phyloP scores from a whole-genome alignment of 2,113 vertebrate species.

The Mandrillus leucophaeus region DNA sequence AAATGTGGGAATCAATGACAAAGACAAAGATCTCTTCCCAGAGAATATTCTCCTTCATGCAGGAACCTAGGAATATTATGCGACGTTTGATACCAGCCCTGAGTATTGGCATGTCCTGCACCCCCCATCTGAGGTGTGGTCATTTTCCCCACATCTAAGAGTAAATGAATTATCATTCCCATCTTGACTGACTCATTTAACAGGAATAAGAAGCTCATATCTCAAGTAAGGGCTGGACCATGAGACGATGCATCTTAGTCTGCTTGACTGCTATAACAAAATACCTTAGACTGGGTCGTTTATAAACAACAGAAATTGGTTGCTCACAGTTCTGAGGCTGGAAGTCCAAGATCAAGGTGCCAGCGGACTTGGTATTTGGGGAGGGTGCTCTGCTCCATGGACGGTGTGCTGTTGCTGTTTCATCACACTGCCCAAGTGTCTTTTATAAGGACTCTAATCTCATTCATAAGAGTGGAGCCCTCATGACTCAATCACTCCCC shows the following conservation, averaged over 20 bases:
- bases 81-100: not conserved
- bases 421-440: not conserved
- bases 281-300: not conserved
- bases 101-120: too few relatives aligned
- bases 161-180: not conserved
- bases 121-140: not conserved
- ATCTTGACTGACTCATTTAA: not conserved
- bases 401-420: not conserved
- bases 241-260: not conserved
- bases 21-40: not conserved
- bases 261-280: not conserved
- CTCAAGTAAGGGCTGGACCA: not conserved
- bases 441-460: not conserved
- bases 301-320: not conserved
- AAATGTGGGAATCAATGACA: not conserved
- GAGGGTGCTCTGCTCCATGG: not conserved
- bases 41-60: not conserved
- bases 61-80: not conserved
- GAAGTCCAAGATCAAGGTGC: not conserved
- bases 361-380: not conserved
- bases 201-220: not conserved
- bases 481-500: not conserved
- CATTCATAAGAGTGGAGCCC: not conserved
- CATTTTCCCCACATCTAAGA: too few relatives aligned
- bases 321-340: not conserved